Conservation (phyloP, 2,113 vertebrate species). For the Cebidichthys violaceus region DNA sequence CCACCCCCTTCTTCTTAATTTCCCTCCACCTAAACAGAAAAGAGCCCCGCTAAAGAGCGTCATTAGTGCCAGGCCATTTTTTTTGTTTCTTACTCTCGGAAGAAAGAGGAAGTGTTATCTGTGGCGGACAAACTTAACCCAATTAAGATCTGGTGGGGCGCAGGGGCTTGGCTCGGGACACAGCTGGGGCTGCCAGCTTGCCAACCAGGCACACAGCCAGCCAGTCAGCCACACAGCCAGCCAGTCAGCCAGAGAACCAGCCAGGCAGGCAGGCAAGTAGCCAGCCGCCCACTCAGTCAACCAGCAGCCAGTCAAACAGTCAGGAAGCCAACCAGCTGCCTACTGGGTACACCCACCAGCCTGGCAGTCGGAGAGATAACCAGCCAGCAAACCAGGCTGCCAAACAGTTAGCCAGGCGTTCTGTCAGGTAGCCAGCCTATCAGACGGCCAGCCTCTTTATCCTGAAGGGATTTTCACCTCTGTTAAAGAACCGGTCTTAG, state of each 20-base stretch:
- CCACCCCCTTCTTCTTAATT: slow-evolving; percentile 81
- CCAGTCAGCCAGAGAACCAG: slow-evolving; percentile 61
- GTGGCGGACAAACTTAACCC: slow-evolving; percentile 89
- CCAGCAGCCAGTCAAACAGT: slow-evolving; percentile 55
- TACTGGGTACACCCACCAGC: slow-evolving; percentile 14
- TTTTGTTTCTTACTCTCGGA: slow-evolving; percentile 79
- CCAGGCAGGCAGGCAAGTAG: slow-evolving; percentile 53
- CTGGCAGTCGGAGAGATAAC: slow-evolving; percentile 32
- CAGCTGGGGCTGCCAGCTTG: slow-evolving; percentile 73
- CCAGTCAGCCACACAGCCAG: slow-evolving; percentile 61
- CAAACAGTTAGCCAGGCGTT: slow-evolving; percentile 7
- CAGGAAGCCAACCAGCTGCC: slow-evolving; percentile 42
- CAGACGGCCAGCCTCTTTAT: slow-evolving; percentile 29
- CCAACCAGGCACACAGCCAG: slow-evolving; percentile 70
- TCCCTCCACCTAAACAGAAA: slow-evolving; percentile 86
- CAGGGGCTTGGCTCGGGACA: slow-evolving; percentile 79
- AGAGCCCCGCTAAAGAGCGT: slow-evolving; percentile 83
- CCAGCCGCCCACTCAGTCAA: slow-evolving; percentile 58
- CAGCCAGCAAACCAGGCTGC: slow-evolving; percentile 35
- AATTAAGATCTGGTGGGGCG: slow-evolving; percentile 86
- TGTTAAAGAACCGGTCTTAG: not conserved
- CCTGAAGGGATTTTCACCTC: slow-evolving; percentile 3
- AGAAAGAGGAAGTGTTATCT: slow-evolving; percentile 89
- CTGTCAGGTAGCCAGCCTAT: slow-evolving; percentile 38
- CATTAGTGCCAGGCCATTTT: slow-evolving; percentile 84